Conservation (phyloP, 2,888 invertebrate species). For the Acronicta leporina region DNA sequence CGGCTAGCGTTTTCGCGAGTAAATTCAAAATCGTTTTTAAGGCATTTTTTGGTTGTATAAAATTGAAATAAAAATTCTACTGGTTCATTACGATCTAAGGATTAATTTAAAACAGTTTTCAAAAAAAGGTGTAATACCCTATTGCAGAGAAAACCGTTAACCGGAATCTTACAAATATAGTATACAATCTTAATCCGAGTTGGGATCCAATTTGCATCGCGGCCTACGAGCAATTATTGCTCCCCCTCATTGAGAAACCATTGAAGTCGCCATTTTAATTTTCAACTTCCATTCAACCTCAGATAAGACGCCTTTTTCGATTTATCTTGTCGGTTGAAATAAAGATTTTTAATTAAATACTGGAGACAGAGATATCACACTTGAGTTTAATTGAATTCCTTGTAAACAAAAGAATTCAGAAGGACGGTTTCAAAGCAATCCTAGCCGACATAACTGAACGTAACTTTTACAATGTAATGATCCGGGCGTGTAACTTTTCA, state of each 20-base stretch:
- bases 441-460: conserved; percentile 33
- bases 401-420: conserved; percentile 42
- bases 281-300: conserved; percentile 53
- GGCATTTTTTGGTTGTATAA: too few relatives aligned
- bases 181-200: conserved; percentile 50
- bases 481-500: conserved; percentile 43
- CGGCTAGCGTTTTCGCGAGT: too few relatives aligned
- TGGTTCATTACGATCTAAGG: too few relatives aligned
- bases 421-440: conserved; percentile 46
- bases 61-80: too few relatives aligned
- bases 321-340: conserved; percentile 50
- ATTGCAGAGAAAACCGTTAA: conserved; percentile 38
- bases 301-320: conserved; percentile 57
- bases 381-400: conserved; percentile 60
- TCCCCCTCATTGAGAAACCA: conserved; percentile 68
- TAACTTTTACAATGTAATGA: conserved; percentile 56
- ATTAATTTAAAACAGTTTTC: too few relatives aligned
- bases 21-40: too few relatives aligned
- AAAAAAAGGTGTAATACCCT: too few relatives aligned
- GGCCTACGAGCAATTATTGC: conserved; percentile 67
- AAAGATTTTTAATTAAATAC: conserved; percentile 61
- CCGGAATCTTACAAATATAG: conserved; percentile 44
- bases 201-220: conserved; percentile 59
- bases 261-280: conserved; percentile 62
- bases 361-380: conserved; percentile 54